phyloP scores from a whole-genome alignment of 2,888 invertebrate genomes.

The Protophormia terraenovae region DNA sequence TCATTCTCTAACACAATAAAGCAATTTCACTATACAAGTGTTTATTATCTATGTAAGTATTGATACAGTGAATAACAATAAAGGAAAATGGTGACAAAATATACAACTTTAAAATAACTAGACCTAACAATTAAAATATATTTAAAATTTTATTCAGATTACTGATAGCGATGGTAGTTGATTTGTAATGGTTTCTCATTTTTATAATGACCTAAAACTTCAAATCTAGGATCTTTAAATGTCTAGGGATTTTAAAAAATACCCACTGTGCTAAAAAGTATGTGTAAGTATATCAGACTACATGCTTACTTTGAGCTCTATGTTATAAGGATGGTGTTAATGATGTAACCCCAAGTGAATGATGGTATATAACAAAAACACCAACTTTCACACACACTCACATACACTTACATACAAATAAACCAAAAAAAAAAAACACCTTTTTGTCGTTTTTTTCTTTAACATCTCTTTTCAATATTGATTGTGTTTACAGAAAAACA shows the following conservation, averaged over 20 bases:
- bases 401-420: background rate
- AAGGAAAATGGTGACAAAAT: too few species aligned
- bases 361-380: slow-evolving; percentile 22
- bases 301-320: too few species aligned
- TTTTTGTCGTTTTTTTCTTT: slow-evolving; percentile 25
- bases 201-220: too few species aligned
- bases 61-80: background rate
- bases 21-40: background rate
- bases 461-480: slow-evolving; percentile 57
- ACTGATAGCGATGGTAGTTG: too few species aligned
- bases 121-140: too few species aligned
- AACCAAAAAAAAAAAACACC: background rate
- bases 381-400: background rate
- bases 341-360: slow-evolving; percentile 34
- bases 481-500: slow-evolving; percentile 65
- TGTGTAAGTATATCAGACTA: too few species aligned
- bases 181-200: too few species aligned
- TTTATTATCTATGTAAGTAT: background rate
- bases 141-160: too few species aligned
- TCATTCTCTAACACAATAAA: slow-evolving; percentile 70
- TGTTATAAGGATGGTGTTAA: slow-evolving; percentile 19
- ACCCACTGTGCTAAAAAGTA: background rate
- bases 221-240: too few species aligned
- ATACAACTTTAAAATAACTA: too few species aligned
- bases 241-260: background rate